phyloP scores from a whole-genome alignment of 2,113 vertebrate genomes.

The Tricholaema leucomelas region DNA sequence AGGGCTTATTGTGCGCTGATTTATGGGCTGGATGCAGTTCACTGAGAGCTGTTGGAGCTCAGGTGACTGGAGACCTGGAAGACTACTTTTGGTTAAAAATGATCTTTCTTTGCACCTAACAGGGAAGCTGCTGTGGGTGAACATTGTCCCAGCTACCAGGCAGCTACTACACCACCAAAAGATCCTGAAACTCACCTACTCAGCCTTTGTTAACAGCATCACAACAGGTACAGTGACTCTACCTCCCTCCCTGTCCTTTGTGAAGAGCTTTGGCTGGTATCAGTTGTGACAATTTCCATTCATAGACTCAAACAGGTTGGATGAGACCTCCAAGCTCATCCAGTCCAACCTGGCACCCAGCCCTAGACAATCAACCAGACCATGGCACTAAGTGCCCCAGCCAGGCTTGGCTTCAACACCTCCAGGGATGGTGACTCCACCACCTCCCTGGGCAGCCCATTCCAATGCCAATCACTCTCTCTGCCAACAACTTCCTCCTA shows the following conservation, averaged over 20 bases:
- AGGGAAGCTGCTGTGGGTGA: not conserved
- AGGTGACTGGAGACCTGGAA: not conserved
- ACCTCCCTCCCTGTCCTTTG: not conserved
- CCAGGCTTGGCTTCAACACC: too few relatives aligned
- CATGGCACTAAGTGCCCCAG: too few relatives aligned
- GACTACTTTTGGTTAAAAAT: not conserved
- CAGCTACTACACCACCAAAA: not conserved
- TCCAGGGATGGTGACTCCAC: too few relatives aligned
- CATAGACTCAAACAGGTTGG: too few relatives aligned
- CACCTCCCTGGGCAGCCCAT: too few relatives aligned
- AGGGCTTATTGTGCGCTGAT: not conserved
- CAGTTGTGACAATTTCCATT: constrained; percentile 3
- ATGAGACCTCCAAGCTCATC: too few relatives aligned
- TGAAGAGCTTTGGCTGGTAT: constrained; percentile 2
- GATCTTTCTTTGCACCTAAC: not conserved
- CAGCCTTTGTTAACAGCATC: not conserved
- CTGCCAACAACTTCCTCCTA: too few relatives aligned
- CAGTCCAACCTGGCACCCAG: too few relatives aligned
- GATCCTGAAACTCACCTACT: not conserved
- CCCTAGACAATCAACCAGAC: too few relatives aligned
- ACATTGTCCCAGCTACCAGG: not conserved
- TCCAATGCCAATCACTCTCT: too few relatives aligned
- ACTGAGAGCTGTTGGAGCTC: not conserved
- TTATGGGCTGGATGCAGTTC: not conserved
- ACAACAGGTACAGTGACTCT: not conserved